phyloP scores from a whole-genome alignment of 1,140 invertebrate genomes.

The Drosophila oshimai region DNA sequence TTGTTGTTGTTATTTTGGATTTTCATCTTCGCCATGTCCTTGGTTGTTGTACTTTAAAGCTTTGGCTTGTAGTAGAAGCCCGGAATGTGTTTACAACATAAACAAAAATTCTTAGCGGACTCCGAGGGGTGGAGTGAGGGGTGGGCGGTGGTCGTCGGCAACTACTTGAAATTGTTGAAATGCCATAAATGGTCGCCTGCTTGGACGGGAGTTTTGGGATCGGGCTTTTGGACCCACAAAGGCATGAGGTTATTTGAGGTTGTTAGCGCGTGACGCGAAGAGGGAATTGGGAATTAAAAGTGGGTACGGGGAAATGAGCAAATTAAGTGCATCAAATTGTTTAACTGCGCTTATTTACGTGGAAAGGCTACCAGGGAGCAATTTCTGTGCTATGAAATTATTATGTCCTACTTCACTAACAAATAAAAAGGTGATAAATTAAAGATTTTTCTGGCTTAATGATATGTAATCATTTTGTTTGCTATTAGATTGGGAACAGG shows the following conservation, averaged over 20 bases:
- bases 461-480: too few species aligned
- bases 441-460: not conserved
- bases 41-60: constrained; percentile 32
- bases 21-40: not conserved
- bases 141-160: constrained; percentile 31
- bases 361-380: constrained; percentile 23
- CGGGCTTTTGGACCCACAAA: not conserved
- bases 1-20: constrained; percentile 27
- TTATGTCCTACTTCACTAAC: too few species aligned
- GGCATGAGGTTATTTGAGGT: constrained; percentile 30
- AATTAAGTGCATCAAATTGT: constrained; percentile 65
- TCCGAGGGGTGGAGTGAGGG: not conserved
- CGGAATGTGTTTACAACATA: constrained; percentile 65
- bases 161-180: constrained; percentile 75
- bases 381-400: not conserved
- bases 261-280: constrained; percentile 42
- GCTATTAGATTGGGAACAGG: too few species aligned
- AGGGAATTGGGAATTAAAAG: constrained; percentile 25
- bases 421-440: not conserved
- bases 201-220: not conserved
- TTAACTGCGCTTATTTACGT: constrained; percentile 54
- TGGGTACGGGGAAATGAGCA: constrained; percentile 21
- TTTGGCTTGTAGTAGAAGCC: constrained; percentile 37
- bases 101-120: constrained; percentile 40
- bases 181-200: constrained; percentile 60